Evolutionary conservation across 2,113 vertebrate genomes (phyloP), one percentile per base, ranked within the genome.

Genomic region (Empidonax alnorum): DNA sequence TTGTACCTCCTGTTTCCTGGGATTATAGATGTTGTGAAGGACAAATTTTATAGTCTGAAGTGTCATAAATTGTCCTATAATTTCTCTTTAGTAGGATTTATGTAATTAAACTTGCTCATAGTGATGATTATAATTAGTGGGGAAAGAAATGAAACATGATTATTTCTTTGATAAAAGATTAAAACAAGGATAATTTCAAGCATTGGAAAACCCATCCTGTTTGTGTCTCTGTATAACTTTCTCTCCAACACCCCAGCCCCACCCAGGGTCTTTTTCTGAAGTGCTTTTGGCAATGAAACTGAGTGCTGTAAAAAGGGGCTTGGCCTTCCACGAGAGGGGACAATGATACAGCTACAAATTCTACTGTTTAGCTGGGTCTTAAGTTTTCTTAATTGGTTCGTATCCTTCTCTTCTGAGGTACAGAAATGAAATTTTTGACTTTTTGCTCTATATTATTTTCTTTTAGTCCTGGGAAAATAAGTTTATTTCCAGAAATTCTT

Each of bases 191-290:
- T 14, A 42, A 56, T 81, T 82, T 82, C n/a, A 82, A 59, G 16
- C 25, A n/a, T 7, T 42, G 18, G 14, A 87, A 87, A 91, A 30
- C 3, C 4, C 6, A 37, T 37, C 13, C 14, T 74, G 28, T 84
- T 41, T 49, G 9, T 59, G 27, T 47, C 25, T 71, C 39, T 50
- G 3, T 31, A 24, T 35, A 30, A 4, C 3, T 65, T 13, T 75
- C 25, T 66, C 8, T 67, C 42, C n/a, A 74, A 71, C 1, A 0
- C 28, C 2, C 6, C 2, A 1, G 35, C 1, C 2, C 6, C 4
- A 10, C 5, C 12, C 0, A 0, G 10, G 3, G 3, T 55, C 19
- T 79, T 75, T 30, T 79, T 13, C 17, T 37, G 4, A 21, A 22
- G 21, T 41, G 14, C 4, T 80, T 81, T 73, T 69, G 7, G 14